Conservation (phyloP, 1,140 invertebrate genomes). For the Drosophila nannoptera region DNA sequence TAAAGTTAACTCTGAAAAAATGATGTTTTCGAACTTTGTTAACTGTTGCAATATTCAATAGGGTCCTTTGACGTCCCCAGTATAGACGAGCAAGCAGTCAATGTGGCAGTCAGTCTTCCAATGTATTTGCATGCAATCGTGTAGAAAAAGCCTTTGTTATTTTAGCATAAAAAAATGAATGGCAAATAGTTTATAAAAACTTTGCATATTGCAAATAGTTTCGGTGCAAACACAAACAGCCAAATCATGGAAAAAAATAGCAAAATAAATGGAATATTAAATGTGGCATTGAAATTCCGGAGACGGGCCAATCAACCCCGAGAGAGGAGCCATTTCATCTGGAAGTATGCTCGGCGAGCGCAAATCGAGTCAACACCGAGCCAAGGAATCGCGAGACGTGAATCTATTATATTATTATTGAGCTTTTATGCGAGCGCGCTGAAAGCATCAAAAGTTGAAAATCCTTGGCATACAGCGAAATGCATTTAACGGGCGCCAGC, state of each 20-base stretch:
- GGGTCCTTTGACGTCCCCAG: no score
- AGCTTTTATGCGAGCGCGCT: slow-evolving; percentile 51
- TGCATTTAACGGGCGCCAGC: slow-evolving; percentile 44
- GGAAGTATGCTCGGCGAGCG: slow-evolving; percentile 18
- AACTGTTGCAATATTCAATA: no score
- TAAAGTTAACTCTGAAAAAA: no score
- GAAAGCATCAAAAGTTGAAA: slow-evolving; percentile 42
- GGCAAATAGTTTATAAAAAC: slow-evolving; percentile 33
- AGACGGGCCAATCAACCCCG: slow-evolving; percentile 29
- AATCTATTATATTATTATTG: slow-evolving; percentile 66
- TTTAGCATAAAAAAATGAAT: background rate
- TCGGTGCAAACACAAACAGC: slow-evolving; percentile 1
- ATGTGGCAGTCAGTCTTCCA: background rate
- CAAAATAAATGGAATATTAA: slow-evolving; percentile 16
- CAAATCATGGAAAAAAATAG: slow-evolving; percentile 2
- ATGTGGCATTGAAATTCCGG: slow-evolving; percentile 27
- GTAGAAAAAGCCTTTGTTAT: background rate
- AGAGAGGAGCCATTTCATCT: slow-evolving; percentile 13
- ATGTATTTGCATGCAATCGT: background rate
- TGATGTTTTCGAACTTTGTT: no score
- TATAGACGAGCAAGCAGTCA: background rate
- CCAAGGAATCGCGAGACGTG: slow-evolving; percentile 43
- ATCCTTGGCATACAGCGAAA: slow-evolving; percentile 47
- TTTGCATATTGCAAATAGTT: slow-evolving; percentile 40
- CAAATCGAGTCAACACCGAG: slow-evolving; percentile 58